Percentiles rank a stretch among this genome's conserved stretches.
Evolutionary conservation across 2,113 vertebrate genomes (phyloP).

Genomic region (Piprites chloris): DNA sequence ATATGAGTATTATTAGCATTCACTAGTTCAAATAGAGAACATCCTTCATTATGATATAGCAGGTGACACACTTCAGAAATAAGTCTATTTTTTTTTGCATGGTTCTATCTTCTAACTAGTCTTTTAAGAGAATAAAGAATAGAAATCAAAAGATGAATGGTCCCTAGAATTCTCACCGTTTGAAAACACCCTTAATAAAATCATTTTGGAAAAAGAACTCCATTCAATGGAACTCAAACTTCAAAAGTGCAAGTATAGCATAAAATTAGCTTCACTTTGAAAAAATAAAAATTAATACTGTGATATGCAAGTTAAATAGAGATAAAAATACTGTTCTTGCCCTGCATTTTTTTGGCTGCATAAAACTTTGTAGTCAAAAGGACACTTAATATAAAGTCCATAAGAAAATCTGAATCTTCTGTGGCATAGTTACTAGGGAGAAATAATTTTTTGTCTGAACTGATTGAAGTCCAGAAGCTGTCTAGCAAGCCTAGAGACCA

Average conservation of each 20-base stretch:
- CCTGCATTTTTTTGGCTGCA: not conserved
- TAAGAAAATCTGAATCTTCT: not conserved
- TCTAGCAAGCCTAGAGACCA: not conserved
- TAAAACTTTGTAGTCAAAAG: not conserved
- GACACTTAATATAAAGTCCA: not conserved
- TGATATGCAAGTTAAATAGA: not conserved
- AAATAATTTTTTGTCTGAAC: not conserved
- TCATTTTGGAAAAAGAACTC: not conserved
- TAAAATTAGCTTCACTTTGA: not conserved
- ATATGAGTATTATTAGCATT: not conserved
- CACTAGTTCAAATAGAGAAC: not conserved
- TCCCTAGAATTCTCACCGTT: not conserved
- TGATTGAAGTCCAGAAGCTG: not conserved
- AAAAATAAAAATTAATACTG: not conserved
- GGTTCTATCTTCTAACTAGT: not conserved
- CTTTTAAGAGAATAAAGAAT: not conserved
- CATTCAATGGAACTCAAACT: not conserved
- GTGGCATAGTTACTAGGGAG: rapidly evolving
- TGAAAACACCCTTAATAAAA: not conserved
- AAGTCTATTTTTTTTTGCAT: not conserved
- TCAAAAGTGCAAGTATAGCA: not conserved
- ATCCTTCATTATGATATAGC: not conserved
- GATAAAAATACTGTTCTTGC: not conserved
- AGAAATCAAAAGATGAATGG: not conserved
- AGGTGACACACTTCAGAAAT: not conserved